Base-by-base conservation (phyloP, 1,140 invertebrate genomes). In the Bombus superbus region DNA sequence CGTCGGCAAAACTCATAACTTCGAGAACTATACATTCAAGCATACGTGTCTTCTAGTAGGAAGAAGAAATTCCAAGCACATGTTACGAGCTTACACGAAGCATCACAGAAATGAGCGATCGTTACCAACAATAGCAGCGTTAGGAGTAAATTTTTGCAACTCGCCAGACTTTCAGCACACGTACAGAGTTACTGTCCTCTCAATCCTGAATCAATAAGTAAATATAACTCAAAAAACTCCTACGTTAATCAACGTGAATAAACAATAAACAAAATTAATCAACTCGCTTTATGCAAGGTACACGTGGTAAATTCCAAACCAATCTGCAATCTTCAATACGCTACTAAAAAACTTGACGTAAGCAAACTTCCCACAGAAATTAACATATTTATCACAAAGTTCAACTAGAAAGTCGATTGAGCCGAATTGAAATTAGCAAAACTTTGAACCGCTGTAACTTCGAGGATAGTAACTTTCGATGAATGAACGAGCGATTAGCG, bases 1-100 rank as follows among this genome's bases (percentile, higher is more conserved):
- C 81, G 71, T 83, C 88, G 83, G 87, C 81, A 77, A 80, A 74
- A 71, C 75, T 85, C 88, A 85, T 92, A 92, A 86, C 85, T 89
- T 79, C 72, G 71, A 59, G 62, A 53, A 68, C 64, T 86, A 80
- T 68, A 38, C 35, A 32, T 38, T 64, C 25, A 4, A 2, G 40
- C 32, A 38, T 68, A 47, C 44, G 42, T 68, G 74, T 68, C 73
- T 15, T 13, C 44, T 22, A 22, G 35, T 11, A 3, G 22, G 2
- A 35, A 5, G 13, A 15, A 76, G 42, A 6, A 77, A n/a, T 59
- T 79, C 38, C 40, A 4, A 35, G 32, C 75, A 59, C 76, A 32
- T 47, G 64, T 72, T 44, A 62, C 59, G 59, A 13, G 47, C 47
- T 62, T 13, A 13, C 42, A 62, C n/a, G 44, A n/a, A 40, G 42